Conservation (phyloP, 1,140 invertebrate genomes). For the Trinorchestia longiramus region DNA sequence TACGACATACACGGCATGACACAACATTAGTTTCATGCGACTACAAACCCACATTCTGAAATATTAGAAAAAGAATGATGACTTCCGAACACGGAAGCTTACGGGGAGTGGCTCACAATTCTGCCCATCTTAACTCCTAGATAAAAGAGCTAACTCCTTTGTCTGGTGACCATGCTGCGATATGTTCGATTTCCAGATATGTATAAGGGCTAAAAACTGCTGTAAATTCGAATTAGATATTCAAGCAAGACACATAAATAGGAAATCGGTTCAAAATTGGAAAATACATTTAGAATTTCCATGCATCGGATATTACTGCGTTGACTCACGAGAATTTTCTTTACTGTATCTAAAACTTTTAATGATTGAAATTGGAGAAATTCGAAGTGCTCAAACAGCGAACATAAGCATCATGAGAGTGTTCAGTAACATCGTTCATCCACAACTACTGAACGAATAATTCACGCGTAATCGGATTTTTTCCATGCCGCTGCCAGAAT, state of each 20-base stretch:
- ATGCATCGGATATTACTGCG: background rate
- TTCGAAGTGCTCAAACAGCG: background rate
- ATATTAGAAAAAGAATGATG: constrained; percentile 11
- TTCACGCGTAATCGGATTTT: background rate
- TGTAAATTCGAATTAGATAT: background rate
- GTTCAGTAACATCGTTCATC: background rate
- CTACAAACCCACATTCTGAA: constrained; percentile 20
- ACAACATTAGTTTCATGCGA: constrained; percentile 13
- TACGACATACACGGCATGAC: background rate
- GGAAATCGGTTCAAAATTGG: background rate
- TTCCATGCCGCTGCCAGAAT: background rate
- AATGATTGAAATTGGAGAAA: background rate
- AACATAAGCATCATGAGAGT: background rate
- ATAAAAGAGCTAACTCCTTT: background rate
- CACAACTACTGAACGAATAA: background rate
- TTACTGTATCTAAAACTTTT: background rate
- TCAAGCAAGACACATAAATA: background rate
- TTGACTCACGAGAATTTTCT: background rate
- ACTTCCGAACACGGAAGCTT: constrained; percentile 3
- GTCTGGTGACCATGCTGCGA: background rate
- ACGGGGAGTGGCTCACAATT: background rate
- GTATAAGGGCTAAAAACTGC: background rate
- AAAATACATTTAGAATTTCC: background rate
- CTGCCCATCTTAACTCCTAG: background rate
- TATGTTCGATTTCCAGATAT: background rate